Conservation (phyloP, 2,113 vertebrate species). For the Rhinoptilus africanus region DNA sequence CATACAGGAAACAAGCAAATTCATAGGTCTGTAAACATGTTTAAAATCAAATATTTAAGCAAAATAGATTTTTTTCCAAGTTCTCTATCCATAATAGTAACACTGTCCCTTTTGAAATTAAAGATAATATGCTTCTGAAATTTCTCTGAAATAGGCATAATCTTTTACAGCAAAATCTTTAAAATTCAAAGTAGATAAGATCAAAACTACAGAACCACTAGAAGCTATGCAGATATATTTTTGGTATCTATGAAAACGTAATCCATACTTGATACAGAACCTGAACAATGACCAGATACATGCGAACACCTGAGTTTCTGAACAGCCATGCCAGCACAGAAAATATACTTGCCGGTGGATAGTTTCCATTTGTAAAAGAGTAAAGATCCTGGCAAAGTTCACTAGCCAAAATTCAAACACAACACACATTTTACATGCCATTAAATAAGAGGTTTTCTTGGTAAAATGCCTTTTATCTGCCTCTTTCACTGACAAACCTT, state of each 20-base stretch:
- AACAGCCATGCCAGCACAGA: background rate
- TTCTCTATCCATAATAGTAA: background rate
- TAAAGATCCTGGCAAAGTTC: background rate
- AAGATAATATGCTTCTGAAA: background rate
- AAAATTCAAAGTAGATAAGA: background rate
- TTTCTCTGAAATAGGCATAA: background rate
- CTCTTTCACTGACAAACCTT: background rate
- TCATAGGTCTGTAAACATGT: background rate
- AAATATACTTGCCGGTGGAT: background rate
- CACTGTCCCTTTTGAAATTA: background rate
- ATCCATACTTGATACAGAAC: background rate
- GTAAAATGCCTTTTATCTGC: background rate
- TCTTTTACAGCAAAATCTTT: background rate
- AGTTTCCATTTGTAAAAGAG: background rate
- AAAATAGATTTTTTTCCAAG: background rate
- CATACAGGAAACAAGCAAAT: background rate
- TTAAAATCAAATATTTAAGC: background rate
- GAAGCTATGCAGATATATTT: background rate
- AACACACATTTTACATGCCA: background rate
- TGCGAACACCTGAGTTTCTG: background rate
- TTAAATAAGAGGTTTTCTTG: background rate
- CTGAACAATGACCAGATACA: background rate
- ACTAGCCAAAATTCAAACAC: background rate
- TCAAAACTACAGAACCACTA: background rate
- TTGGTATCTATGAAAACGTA: background rate